These are phyloP conservation scores for Bradypodion pumilum DNA, from an alignment of 2,797 vertebrate species.

Conservation along the genomic window DNA sequence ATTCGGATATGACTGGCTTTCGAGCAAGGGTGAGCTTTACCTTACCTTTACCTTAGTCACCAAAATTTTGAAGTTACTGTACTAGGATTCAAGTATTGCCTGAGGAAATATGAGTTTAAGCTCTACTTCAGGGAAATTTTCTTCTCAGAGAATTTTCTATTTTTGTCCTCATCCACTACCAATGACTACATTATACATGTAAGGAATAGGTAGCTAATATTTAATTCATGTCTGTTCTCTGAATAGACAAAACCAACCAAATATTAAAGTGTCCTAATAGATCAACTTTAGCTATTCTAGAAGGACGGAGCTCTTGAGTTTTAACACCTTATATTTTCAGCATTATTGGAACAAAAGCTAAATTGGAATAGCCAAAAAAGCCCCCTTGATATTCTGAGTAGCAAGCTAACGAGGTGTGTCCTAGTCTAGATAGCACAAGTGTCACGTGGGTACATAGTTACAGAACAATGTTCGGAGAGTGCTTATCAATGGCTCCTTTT, in stretches of 20 bases:
- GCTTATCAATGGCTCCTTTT: too few species aligned
- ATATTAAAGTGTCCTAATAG: too few species aligned
- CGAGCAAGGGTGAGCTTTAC: too few species aligned
- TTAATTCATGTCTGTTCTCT: neutral
- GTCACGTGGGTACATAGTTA: too few species aligned
- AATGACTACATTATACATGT: neutral
- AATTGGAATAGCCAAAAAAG: neutral
- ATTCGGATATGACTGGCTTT: too few species aligned
- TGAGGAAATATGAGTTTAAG: neutral
- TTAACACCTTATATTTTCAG: neutral
- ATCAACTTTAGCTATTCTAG: neutral
- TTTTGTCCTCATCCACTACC: neutral
- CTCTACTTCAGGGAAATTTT: neutral
- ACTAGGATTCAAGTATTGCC: neutral
- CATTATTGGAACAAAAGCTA: neutral
- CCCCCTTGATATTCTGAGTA: too few species aligned
- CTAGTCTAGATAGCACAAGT: too few species aligned
- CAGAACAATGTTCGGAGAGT: too few species aligned
- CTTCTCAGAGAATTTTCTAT: neutral
- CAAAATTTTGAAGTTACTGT: neutral
- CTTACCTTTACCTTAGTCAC: neutral
- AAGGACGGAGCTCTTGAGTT: neutral
- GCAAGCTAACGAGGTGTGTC: too few species aligned
- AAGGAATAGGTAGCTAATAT: neutral
- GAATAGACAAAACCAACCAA: neutral